Conservation (phyloP, 2,113 vertebrate genomes). For the Baryphthengus martii region DNA sequence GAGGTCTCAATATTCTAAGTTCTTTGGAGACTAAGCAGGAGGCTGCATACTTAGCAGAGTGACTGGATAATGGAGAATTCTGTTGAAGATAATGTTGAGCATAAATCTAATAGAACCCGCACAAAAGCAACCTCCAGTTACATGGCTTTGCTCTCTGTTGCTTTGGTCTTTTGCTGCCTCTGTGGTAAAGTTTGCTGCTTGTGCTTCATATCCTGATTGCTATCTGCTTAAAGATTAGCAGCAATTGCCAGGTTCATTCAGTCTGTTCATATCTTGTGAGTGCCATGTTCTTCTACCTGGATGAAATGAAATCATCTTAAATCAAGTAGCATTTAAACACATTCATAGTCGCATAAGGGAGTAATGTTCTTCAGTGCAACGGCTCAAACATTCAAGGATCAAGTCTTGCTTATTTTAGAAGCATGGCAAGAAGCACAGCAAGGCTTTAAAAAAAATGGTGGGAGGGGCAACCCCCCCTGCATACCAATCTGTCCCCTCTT, state of each 20-base stretch:
- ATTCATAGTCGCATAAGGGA: background rate
- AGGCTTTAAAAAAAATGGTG: background rate
- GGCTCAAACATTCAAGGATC: background rate
- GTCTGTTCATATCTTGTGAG: background rate
- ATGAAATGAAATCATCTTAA: background rate
- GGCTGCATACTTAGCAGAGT: background rate
- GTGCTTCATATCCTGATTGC: background rate
- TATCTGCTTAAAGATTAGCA: background rate
- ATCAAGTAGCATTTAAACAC: background rate
- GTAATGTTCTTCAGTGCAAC: background rate
- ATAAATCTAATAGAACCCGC: background rate
- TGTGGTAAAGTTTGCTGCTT: background rate
- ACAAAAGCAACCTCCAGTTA: background rate
- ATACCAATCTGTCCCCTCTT: background rate
- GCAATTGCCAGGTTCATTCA: background rate
- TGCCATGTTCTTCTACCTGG: background rate
- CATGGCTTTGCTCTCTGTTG: background rate
- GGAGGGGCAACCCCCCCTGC: fast-evolving
- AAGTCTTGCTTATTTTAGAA: background rate
- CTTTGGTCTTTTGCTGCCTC: background rate
- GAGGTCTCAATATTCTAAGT: background rate
- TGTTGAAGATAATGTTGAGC: background rate
- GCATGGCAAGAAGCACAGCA: too few species aligned
- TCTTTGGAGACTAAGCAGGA: background rate
- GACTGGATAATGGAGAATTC: background rate